phyloP scores from a whole-genome alignment of 2,888 invertebrate genomes.

The Coenonympha glycerion region DNA sequence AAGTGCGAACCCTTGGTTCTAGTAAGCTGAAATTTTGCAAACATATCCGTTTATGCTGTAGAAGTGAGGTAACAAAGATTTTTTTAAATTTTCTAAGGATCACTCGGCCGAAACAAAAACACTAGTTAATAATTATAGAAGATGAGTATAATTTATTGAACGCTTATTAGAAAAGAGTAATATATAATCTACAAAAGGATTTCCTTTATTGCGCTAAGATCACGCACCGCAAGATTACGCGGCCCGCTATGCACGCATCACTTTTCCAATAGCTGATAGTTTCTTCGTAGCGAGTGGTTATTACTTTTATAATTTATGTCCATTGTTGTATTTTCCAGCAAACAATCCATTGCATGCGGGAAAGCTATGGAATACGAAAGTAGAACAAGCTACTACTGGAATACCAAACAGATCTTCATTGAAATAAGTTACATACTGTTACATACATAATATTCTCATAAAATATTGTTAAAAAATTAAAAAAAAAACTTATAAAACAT shows the following conservation, averaged over 20 bases:
- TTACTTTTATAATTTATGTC: slow-evolving; percentile 3
- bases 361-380: slow-evolving; percentile 13
- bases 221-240: slow-evolving; percentile 9
- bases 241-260: slow-evolving; percentile 8
- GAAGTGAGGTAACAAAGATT: too few species aligned
- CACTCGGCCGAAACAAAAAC: too few species aligned
- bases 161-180: slow-evolving; percentile 7
- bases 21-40: too few species aligned
- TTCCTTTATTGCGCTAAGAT: slow-evolving; percentile 14
- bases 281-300: not conserved
- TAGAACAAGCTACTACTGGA: slow-evolving; percentile 2
- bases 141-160: not conserved
- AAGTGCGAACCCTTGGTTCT: too few species aligned
- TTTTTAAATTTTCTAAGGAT: too few species aligned
- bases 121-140: too few species aligned
- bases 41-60: too few species aligned
- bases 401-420: not conserved
- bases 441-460: not conserved
- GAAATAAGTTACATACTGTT: not conserved
- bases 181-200: slow-evolving; percentile 12
- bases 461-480: not conserved
- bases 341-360: slow-evolving; percentile 8
- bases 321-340: slow-evolving; percentile 10
- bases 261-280: slow-evolving; percentile 4
- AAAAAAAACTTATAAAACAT: not conserved